A percentile compares a stretch with the other conserved stretches of the same genome.
Conservation (phyloP, 1,140 invertebrate genomes). For the Bombus picipes region DNA sequence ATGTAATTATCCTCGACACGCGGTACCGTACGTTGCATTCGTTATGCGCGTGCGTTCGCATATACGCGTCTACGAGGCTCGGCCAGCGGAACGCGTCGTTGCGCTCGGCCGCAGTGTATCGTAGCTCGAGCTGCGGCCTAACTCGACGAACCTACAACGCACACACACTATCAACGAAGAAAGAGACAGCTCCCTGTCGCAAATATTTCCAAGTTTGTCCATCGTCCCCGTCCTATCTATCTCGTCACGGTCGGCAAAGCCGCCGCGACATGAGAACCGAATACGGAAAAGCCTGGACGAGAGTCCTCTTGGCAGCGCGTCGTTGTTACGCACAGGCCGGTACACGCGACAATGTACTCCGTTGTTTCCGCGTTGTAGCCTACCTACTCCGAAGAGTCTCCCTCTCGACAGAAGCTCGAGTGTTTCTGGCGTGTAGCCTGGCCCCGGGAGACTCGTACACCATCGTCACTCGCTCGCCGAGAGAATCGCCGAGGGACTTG, state of each 20-base stretch:
- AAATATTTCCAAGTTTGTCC: conserved; percentile 79
- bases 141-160: not conserved
- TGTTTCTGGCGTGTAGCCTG: conserved; percentile 23
- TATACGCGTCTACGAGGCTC: conserved; percentile 11
- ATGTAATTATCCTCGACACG: conserved; percentile 69
- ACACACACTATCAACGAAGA: not conserved
- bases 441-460: not conserved
- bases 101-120: conserved; percentile 51
- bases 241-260: conserved; percentile 64
- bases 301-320: conserved; percentile 44
- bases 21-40: conserved; percentile 67
- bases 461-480: not conserved
- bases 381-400: conserved; percentile 36
- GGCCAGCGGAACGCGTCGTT: conserved; percentile 41
- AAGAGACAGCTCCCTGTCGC: conserved; percentile 59
- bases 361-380: conserved; percentile 73
- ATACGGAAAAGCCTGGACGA: conserved; percentile 58
- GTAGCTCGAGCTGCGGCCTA: not conserved
- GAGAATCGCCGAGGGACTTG: not conserved
- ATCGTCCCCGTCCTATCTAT: conserved; percentile 66
- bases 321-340: conserved; percentile 50
- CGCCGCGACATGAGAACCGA: conserved; percentile 67
- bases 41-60: conserved; percentile 65
- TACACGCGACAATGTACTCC: conserved; percentile 65
- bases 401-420: conserved; percentile 51